phyloP scores from a whole-genome alignment of 2,113 vertebrate genomes.

The Urocolius indicus region DNA sequence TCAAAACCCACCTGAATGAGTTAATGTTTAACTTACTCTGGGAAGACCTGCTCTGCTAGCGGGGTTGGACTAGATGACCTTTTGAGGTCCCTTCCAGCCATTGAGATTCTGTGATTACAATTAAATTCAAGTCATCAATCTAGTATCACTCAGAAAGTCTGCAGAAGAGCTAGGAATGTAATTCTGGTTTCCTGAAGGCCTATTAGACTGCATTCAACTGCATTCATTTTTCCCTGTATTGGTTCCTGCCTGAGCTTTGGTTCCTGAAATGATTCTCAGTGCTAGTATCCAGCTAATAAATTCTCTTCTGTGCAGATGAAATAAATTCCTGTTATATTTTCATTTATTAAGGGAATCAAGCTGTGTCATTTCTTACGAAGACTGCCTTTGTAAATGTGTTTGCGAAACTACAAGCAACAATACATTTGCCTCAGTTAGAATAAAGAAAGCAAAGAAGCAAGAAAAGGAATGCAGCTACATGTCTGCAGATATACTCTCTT shows the following conservation, averaged over 20 bases:
- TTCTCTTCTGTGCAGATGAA: background rate
- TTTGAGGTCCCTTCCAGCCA: too few relatives aligned
- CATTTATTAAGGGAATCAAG: background rate
- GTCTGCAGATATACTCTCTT: background rate
- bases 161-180: background rate
- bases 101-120: too few relatives aligned
- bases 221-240: background rate
- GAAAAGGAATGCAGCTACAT: background rate
- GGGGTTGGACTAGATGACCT: too few relatives aligned
- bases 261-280: background rate
- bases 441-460: background rate
- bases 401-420: background rate
- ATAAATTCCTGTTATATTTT: constrained; percentile 11
- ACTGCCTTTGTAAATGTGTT: background rate
- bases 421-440: background rate
- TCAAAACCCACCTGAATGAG: too few relatives aligned
- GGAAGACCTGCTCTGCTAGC: too few relatives aligned
- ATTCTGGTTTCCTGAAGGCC: background rate
- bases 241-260: background rate
- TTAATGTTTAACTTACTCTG: too few relatives aligned
- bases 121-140: background rate
- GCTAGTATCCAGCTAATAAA: background rate
- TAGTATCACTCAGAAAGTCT: background rate
- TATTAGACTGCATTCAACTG: background rate
- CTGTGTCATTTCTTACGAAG: background rate